Conservation (phyloP, 1,140 invertebrate genomes). For the Nebria ingens region DNA sequence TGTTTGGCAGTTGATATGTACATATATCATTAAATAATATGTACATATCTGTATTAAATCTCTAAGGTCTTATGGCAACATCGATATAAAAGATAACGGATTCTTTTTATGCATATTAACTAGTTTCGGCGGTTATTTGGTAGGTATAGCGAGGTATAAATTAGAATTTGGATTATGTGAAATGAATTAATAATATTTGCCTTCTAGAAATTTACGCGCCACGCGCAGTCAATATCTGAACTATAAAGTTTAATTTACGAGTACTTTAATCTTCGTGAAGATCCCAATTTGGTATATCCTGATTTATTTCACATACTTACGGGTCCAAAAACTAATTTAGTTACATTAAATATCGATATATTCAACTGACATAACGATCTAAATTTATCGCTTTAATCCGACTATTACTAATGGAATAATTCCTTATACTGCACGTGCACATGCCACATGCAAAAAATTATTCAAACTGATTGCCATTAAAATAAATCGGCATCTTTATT, state of each 20-base stretch:
- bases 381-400: constrained; percentile 1
- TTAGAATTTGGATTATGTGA: constrained; percentile 7
- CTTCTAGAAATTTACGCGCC: not conserved
- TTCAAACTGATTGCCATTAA: not conserved
- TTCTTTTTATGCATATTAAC: too few relatives aligned
- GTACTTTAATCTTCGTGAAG: constrained; percentile 1
- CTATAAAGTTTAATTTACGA: constrained; percentile 7
- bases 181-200: not conserved
- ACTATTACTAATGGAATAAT: constrained; percentile 7
- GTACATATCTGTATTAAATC: too few relatives aligned
- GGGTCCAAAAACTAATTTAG: constrained; percentile 7
- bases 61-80: too few relatives aligned
- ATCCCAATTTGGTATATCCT: constrained; percentile 5
- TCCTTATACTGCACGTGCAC: not conserved
- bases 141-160: not conserved
- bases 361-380: not conserved
- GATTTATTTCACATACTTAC: constrained; percentile 2
- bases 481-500: too few relatives aligned
- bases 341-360: constrained; percentile 9
- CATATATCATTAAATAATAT: too few relatives aligned
- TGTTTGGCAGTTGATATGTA: too few relatives aligned
- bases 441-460: too few relatives aligned
- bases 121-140: not conserved
- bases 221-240: not conserved
- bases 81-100: too few relatives aligned